These are phyloP conservation scores for Trochalopteron elliotii DNA, from an alignment of 2,113 vertebrate species.

Conservation along the genomic window DNA sequence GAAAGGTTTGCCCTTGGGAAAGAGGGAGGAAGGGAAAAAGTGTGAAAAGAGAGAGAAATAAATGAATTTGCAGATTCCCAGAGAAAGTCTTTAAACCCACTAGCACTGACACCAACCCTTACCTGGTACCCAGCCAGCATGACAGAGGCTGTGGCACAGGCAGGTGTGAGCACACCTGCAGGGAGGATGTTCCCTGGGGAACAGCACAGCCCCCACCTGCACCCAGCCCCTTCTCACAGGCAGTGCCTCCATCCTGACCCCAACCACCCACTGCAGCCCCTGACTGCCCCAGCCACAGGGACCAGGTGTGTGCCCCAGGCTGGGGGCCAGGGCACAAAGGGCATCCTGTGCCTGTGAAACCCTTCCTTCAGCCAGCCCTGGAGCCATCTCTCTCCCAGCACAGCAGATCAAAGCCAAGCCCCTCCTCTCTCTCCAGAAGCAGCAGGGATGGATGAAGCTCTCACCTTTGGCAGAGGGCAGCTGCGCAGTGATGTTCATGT, in stretches of 20 bases:
- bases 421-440: fast-evolving
- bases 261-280: fast-evolving
- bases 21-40: not conserved
- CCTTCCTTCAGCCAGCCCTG: not conserved
- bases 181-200: fast-evolving
- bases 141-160: fast-evolving
- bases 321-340: not conserved
- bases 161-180: not conserved
- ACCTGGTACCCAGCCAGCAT: not conserved
- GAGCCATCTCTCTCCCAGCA: fast-evolving
- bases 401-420: fast-evolving
- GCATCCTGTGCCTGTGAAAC: fast-evolving
- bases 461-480: slow-evolving; percentile 88
- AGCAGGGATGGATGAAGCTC: fast-evolving
- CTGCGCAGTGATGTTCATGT: slow-evolving; percentile 90
- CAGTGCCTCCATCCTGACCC: fast-evolving
- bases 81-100: not conserved
- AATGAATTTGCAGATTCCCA: not conserved
- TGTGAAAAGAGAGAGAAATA: not conserved
- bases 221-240: fast-evolving
- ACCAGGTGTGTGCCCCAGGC: fast-evolving
- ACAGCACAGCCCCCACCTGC: not conserved
- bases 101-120: not conserved
- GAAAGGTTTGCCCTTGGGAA: slow-evolving; percentile 71
- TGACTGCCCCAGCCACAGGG: fast-evolving